Conservation (phyloP, 1,140 invertebrate genomes). For the Nephotettix cincticeps region DNA sequence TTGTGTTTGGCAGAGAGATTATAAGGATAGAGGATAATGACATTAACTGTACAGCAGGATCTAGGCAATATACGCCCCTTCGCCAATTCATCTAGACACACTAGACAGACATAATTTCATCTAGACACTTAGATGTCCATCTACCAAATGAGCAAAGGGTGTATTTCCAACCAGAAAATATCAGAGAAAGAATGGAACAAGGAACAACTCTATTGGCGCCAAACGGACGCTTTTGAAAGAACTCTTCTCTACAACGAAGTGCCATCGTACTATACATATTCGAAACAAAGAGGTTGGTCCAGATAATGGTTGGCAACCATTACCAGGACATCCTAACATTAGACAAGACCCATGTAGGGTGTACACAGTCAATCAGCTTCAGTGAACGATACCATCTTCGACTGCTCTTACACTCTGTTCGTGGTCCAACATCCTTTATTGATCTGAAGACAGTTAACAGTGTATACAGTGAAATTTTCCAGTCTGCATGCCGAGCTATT, state of each 20-base stretch:
- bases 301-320: too few relatives aligned
- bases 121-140: too few relatives aligned
- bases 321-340: too few relatives aligned
- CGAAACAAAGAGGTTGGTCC: background rate
- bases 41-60: too few relatives aligned
- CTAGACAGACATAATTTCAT: too few relatives aligned
- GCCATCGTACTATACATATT: background rate
- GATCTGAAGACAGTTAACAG: slow-evolving; percentile 46
- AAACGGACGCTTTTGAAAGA: background rate
- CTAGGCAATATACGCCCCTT: too few relatives aligned
- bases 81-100: too few relatives aligned
- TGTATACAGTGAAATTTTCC: slow-evolving; percentile 39
- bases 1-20: background rate
- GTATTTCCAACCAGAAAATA: too few relatives aligned
- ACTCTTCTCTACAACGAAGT: background rate
- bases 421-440: slow-evolving; percentile 47
- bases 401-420: slow-evolving; percentile 49
- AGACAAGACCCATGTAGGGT: slow-evolving; percentile 36
- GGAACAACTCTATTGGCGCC: background rate
- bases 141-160: too few relatives aligned
- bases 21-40: too few relatives aligned
- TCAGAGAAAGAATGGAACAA: too few relatives aligned
- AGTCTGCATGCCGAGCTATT: slow-evolving; percentile 39
- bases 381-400: slow-evolving; percentile 47
- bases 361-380: slow-evolving; percentile 46